phyloP scores from a whole-genome alignment of 1,140 invertebrate species.

The Panulirus ornatus region DNA sequence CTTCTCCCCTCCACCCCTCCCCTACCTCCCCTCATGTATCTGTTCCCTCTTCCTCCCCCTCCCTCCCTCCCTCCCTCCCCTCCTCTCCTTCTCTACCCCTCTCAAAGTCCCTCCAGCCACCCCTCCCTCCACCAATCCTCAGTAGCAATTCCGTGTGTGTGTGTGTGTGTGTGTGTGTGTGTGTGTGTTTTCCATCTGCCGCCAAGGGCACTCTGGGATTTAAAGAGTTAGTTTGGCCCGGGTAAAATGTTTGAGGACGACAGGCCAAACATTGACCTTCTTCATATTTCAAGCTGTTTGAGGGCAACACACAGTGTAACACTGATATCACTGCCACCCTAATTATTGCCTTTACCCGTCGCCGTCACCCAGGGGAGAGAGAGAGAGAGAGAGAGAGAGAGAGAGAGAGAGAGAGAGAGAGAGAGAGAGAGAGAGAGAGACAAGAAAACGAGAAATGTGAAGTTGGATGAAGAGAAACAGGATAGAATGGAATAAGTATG shows the following conservation, averaged over 20 bases:
- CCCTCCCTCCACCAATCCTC: too few species aligned
- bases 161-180: slow-evolving; percentile 34
- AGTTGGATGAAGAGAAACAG: not conserved
- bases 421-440: not conserved
- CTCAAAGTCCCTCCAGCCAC: too few species aligned
- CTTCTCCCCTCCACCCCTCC: too few species aligned
- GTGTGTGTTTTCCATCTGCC: slow-evolving; percentile 63
- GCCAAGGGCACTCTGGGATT: slow-evolving; percentile 15
- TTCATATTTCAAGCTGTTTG: slow-evolving; percentile 55
- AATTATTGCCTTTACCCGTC: not conserved
- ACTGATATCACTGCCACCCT: slow-evolving; percentile 5
- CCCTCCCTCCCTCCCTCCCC: too few species aligned
- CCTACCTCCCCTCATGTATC: too few species aligned
- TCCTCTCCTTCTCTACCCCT: too few species aligned
- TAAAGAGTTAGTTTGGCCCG: slow-evolving; percentile 38
- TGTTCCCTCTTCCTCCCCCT: too few species aligned
- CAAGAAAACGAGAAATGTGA: not conserved
- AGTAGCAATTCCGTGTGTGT: slow-evolving; percentile 30
- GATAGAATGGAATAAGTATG: not conserved
- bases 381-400: slow-evolving; percentile 35
- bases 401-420: slow-evolving; percentile 26
- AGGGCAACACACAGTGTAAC: slow-evolving; percentile 20
- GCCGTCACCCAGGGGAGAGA: not conserved
- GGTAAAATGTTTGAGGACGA: slow-evolving; percentile 51
- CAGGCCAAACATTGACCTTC: slow-evolving; percentile 43